phyloP scores from a whole-genome alignment of 2,797 vertebrate genomes.

The Adelosebastes latens region DNA sequence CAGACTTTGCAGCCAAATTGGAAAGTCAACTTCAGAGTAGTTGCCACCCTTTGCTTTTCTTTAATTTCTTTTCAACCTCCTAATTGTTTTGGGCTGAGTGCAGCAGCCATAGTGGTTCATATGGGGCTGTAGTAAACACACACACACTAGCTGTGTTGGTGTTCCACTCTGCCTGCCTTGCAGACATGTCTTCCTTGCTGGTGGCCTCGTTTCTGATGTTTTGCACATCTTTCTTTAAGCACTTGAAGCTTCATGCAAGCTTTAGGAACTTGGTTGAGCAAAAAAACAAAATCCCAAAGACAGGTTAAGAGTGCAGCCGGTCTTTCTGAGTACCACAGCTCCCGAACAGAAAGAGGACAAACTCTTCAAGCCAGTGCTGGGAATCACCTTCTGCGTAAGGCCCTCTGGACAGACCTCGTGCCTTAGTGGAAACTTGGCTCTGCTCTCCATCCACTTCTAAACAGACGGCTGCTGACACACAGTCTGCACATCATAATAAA shows the following conservation, averaged over 20 bases:
- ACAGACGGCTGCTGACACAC: constrained; percentile 71
- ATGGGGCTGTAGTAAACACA: neutral
- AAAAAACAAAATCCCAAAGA: neutral
- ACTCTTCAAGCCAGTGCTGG: constrained; percentile 60
- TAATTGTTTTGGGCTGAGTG: neutral
- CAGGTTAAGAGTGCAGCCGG: neutral
- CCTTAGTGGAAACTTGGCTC: constrained; percentile 81
- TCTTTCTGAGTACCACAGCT: neutral
- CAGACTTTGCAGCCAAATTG: neutral
- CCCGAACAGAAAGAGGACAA: constrained; percentile 47
- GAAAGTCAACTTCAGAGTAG: neutral
- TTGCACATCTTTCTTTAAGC: neutral
- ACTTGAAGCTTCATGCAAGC: neutral
- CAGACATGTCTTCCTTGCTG: neutral
- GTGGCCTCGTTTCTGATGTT: neutral
- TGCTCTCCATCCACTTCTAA: constrained; percentile 65
- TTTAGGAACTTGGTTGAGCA: neutral
- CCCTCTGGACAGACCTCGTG: constrained; percentile 26
- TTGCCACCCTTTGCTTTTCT: neutral
- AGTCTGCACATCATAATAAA: constrained; percentile 77
- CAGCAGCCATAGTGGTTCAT: neutral
- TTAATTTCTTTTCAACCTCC: neutral
- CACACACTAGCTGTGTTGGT: neutral
- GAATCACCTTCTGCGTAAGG: constrained; percentile 71
- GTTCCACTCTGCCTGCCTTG: neutral